Evolutionary conservation across 2,888 invertebrate species (phyloP).

Genomic region (Orthosia gothica): DNA sequence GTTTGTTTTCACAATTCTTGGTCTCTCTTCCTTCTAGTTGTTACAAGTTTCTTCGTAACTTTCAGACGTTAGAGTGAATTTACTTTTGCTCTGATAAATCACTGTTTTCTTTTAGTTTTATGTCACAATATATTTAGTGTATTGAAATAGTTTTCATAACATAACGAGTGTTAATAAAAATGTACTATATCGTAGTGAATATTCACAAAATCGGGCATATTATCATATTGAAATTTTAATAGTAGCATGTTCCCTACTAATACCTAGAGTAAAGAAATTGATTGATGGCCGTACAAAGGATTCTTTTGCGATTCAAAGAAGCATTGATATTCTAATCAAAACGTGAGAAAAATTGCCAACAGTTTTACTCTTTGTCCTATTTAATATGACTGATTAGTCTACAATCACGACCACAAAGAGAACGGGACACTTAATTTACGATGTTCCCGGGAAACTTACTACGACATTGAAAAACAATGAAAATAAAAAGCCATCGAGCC

Average conservation of each 20-base stretch:
- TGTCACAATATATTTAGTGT: constrained; percentile 3
- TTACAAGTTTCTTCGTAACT: constrained; percentile 82
- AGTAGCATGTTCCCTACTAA: neutral
- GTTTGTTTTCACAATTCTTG: constrained; percentile 85
- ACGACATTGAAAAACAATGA: constrained; percentile 75
- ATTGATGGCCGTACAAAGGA: neutral
- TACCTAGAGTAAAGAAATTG: neutral
- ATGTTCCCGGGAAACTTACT: constrained; percentile 39
- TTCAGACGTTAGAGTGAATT: constrained; percentile 68
- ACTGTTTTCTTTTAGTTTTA: constrained; percentile 9
- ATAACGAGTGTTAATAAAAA: neutral
- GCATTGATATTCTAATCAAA: neutral
- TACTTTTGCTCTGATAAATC: constrained; percentile 54
- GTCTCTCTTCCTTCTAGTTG: constrained; percentile 81
- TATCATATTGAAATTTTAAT: neutral
- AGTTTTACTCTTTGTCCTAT: neutral
- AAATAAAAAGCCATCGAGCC: constrained; percentile 77
- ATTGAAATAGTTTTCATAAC: neutral
- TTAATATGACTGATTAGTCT: constrained; percentile 16
- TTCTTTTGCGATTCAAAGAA: neutral
- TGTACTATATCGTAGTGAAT: neutral
- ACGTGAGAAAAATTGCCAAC: neutral
- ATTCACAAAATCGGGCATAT: neutral
- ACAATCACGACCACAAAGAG: constrained; percentile 33
- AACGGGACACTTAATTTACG: constrained; percentile 51